A percentile compares a stretch with the other conserved stretches of the same genome.
Conservation (phyloP, 2,797 vertebrate genomes). For the Gobionotothen gibberifrons region DNA sequence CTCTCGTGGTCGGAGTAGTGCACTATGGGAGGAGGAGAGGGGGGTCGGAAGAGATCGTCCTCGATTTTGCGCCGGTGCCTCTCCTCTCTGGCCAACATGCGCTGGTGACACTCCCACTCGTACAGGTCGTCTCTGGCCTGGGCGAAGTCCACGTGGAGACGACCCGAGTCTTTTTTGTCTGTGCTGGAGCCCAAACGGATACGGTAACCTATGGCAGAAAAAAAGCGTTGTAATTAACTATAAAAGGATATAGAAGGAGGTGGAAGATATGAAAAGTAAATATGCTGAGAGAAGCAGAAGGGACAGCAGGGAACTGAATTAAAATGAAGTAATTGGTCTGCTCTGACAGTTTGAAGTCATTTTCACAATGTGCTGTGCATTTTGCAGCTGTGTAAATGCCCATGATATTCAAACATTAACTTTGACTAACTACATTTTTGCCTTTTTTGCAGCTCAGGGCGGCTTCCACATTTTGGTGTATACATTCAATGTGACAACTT, state of each 20-base stretch:
- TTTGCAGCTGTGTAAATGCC: slow-evolving; percentile 1
- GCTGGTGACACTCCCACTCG: slow-evolving; percentile 96
- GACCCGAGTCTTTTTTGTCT: slow-evolving; percentile 95
- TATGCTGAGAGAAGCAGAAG: slow-evolving; percentile 8
- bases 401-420: not conserved
- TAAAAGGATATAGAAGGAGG: not conserved
- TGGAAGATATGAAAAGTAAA: not conserved
- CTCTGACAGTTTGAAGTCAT: slow-evolving; percentile 5
- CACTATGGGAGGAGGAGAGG: slow-evolving; percentile 93
- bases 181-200: slow-evolving; percentile 95
- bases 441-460: not conserved
- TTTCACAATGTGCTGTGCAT: slow-evolving; percentile 16
- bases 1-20: slow-evolving; percentile 97
- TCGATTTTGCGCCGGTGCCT: slow-evolving; percentile 92
- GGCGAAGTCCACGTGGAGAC: slow-evolving; percentile 95
- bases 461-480: not conserved
- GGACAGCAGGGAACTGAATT: slow-evolving; percentile 8
- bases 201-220: slow-evolving; percentile 87
- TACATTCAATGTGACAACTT: not conserved
- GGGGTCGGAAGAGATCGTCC: slow-evolving; percentile 90
- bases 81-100: slow-evolving; percentile 94
- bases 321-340: slow-evolving; percentile 16
- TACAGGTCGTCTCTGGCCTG: slow-evolving; percentile 96
- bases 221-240: not conserved
- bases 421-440: not conserved